Percentiles rank a stretch among this genome's conserved stretches.
These are phyloP conservation scores for Drosophila guanche DNA, from an alignment of 1,140 invertebrate species.

Conservation along the genomic window DNA sequence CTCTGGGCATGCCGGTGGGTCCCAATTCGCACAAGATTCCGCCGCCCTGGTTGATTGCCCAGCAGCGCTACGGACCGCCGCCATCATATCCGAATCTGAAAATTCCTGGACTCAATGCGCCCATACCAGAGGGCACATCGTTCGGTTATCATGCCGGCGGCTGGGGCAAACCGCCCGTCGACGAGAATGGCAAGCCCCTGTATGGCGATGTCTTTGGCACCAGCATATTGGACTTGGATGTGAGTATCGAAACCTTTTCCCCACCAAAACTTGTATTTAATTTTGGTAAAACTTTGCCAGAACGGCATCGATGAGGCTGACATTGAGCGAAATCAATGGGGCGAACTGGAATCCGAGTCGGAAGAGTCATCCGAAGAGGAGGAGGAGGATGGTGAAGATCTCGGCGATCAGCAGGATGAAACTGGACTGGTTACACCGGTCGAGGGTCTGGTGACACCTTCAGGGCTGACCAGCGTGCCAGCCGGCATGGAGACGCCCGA, in stretches of 20 bases:
- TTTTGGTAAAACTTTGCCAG: slow-evolving; percentile 70
- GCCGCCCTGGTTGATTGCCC: slow-evolving; percentile 99
- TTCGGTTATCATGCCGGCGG: slow-evolving; percentile 99
- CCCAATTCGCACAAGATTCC: slow-evolving; percentile 94
- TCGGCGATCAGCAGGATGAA: slow-evolving; percentile 87
- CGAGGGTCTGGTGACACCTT: slow-evolving; percentile 96
- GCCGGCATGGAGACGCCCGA: slow-evolving; percentile 99
- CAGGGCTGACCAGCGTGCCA: slow-evolving; percentile 96
- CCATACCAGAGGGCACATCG: slow-evolving; percentile 97
- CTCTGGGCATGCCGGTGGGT: slow-evolving; percentile 99
- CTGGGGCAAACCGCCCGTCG: slow-evolving; percentile 99
- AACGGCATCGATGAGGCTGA: slow-evolving; percentile 93
- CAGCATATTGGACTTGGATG: slow-evolving; percentile 86
- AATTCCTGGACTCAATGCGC: slow-evolving; percentile 96
- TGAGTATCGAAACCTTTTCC: slow-evolving; percentile 71
- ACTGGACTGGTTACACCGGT: slow-evolving; percentile 91
- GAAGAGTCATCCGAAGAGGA: slow-evolving; percentile 95
- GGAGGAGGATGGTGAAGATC: slow-evolving; percentile 90
- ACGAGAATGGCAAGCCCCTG: slow-evolving; percentile 97
- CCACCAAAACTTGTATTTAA: not conserved
- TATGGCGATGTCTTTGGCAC: slow-evolving; percentile 99
- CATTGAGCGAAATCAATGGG: slow-evolving; percentile 97
- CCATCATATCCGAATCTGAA: slow-evolving; percentile 99
- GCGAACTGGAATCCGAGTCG: slow-evolving; percentile 98
- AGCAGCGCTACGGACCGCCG: slow-evolving; percentile 99